These are phyloP conservation scores for Lota lota DNA, from an alignment of 2,113 vertebrate genomes.

Conservation along the genomic window DNA sequence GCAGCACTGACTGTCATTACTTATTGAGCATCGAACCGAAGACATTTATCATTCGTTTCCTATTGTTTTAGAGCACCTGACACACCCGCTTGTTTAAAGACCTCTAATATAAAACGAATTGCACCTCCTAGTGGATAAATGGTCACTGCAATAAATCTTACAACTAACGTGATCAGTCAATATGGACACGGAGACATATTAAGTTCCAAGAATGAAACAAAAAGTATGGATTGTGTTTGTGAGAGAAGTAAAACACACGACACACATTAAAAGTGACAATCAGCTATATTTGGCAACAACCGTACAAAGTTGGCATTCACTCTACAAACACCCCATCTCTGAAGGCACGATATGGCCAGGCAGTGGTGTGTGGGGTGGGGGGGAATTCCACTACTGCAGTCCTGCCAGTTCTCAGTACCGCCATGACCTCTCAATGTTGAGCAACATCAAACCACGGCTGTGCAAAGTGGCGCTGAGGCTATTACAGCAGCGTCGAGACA, in stretches of 20 bases:
- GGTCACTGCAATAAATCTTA: too few species aligned
- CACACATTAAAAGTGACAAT: slow-evolving; percentile 8
- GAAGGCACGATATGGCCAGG: slow-evolving; percentile 34
- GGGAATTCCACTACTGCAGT: background rate
- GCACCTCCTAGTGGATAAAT: too few species aligned
- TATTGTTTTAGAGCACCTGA: too few species aligned
- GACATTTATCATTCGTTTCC: too few species aligned
- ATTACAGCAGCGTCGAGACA: background rate
- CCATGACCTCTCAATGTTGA: background rate
- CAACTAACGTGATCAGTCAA: too few species aligned
- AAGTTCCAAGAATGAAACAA: too few species aligned
- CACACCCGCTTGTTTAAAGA: too few species aligned
- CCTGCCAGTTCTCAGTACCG: background rate
- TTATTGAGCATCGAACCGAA: too few species aligned
- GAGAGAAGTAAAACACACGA: background rate
- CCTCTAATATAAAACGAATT: too few species aligned
- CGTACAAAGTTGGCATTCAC: background rate
- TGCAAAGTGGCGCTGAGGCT: background rate
- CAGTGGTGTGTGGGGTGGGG: slow-evolving; percentile 17
- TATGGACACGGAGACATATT: too few species aligned
- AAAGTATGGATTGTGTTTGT: background rate
- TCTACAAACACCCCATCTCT: background rate
- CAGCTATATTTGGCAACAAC: slow-evolving; percentile 15
- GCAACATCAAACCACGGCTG: background rate
- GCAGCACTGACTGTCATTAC: too few species aligned